phyloP scores from a whole-genome alignment of 2,113 vertebrate genomes.

The Zosterops japonicus region DNA sequence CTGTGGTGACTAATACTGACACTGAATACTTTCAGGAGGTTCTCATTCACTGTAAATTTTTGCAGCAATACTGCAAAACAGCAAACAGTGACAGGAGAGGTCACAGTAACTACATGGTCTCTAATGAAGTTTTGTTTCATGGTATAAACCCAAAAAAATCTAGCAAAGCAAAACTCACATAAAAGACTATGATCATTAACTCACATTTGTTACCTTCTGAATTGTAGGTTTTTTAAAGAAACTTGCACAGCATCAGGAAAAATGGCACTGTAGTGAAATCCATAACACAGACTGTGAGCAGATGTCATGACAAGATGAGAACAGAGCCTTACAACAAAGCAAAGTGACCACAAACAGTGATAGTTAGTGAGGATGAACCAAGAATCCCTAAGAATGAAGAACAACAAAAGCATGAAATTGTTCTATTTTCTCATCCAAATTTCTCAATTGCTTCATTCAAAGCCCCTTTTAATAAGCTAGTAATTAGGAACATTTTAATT shows the following conservation, averaged over 20 bases:
- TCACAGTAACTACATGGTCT: not conserved
- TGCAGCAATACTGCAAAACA: not conserved
- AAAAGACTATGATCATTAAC: conserved; percentile 1
- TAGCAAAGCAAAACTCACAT: conserved; percentile 11
- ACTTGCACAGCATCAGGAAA: not conserved
- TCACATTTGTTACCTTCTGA: conserved; percentile 1
- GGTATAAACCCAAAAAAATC: not conserved
- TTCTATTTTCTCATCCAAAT: not conserved
- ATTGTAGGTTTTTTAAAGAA: not conserved
- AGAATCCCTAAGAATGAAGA: not conserved
- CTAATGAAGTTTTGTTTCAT: conserved; percentile 10
- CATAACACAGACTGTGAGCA: not conserved
- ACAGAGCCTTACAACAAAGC: not conserved
- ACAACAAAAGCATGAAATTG: not conserved
- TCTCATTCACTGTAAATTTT: not conserved
- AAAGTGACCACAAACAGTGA: not conserved
- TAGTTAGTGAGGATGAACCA: not conserved
- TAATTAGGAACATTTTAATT: conserved; percentile 11
- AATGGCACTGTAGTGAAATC: not conserved
- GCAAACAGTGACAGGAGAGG: not conserved
- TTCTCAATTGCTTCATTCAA: not conserved
- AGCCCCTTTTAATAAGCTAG: not conserved
- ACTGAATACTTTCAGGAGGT: not conserved
- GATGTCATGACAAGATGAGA: not conserved
- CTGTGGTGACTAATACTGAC: not conserved